phyloP scores from a whole-genome alignment of 2,888 invertebrate genomes.

The Galerucella nymphaeae region DNA sequence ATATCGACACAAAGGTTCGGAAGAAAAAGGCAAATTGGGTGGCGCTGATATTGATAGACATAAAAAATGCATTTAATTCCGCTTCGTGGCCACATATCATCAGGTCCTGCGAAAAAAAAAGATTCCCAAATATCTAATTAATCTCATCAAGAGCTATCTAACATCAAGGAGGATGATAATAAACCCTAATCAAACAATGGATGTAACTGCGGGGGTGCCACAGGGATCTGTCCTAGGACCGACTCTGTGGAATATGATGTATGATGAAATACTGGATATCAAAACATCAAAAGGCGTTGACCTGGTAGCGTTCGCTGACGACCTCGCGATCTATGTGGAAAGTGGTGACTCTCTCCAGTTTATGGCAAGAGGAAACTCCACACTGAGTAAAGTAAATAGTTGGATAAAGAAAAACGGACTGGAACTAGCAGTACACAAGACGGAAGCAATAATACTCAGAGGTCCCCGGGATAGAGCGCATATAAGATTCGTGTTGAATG shows the following conservation, averaged over 20 bases:
- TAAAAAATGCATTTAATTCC: slow-evolving; percentile 8
- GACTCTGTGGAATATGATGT: not conserved
- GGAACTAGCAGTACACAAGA: too few species aligned
- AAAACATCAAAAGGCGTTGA: not conserved
- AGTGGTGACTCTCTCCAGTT: too few species aligned
- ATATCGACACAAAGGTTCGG: too few species aligned
- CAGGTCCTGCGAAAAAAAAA: not conserved
- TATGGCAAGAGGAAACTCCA: too few species aligned
- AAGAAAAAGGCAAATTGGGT: not conserved
- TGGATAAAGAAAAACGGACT: too few species aligned
- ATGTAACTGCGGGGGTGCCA: not conserved
- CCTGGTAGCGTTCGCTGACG: slow-evolving; percentile 1
- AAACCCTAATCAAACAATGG: not conserved
- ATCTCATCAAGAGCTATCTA: not conserved
- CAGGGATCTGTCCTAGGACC: slow-evolving; percentile 12
- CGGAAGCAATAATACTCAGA: too few species aligned
- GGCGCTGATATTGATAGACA: too few species aligned
- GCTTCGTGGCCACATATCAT: not conserved
- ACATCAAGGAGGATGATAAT: not conserved
- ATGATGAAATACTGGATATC: not conserved
- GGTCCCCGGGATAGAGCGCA: not conserved
- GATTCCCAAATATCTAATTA: not conserved
- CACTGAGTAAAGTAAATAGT: too few species aligned
- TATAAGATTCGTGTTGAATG: not conserved
- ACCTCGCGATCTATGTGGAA: not conserved